Conservation (phyloP, 2,113 vertebrate species). For the Sterrhoptilus dennistouni region DNA sequence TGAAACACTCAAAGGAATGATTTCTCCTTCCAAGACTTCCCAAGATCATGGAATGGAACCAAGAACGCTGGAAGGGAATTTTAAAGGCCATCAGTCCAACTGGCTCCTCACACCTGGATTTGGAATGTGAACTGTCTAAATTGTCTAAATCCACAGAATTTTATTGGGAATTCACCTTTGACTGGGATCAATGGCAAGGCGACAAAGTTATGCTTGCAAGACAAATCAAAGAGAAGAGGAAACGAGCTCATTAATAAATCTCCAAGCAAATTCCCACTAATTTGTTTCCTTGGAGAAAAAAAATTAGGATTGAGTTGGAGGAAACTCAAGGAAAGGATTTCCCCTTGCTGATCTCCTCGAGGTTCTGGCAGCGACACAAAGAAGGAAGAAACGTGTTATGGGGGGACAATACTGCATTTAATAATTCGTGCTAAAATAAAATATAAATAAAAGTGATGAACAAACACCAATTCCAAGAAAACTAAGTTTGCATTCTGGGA, state of each 20-base stretch:
- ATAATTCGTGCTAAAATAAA: too few relatives aligned
- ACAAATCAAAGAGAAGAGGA: background rate
- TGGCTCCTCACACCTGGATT: background rate
- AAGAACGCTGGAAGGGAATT: background rate
- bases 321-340: background rate
- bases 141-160: background rate
- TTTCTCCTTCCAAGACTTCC: background rate
- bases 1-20: background rate
- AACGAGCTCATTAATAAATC: background rate
- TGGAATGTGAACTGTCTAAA: background rate
- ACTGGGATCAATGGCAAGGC: background rate
- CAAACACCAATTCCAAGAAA: too few relatives aligned
- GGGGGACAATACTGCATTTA: too few relatives aligned
- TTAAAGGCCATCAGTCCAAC: background rate
- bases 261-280: background rate
- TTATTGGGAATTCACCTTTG: background rate
- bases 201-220: background rate
- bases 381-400: too few relatives aligned
- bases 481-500: too few relatives aligned
- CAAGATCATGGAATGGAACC: background rate
- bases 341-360: background rate
- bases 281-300: too few relatives aligned
- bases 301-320: accelerated
- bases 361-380: accelerated
- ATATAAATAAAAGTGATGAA: too few relatives aligned